Conservation (phyloP, 2,113 vertebrate genomes). For the Falcunculus frontatus region DNA sequence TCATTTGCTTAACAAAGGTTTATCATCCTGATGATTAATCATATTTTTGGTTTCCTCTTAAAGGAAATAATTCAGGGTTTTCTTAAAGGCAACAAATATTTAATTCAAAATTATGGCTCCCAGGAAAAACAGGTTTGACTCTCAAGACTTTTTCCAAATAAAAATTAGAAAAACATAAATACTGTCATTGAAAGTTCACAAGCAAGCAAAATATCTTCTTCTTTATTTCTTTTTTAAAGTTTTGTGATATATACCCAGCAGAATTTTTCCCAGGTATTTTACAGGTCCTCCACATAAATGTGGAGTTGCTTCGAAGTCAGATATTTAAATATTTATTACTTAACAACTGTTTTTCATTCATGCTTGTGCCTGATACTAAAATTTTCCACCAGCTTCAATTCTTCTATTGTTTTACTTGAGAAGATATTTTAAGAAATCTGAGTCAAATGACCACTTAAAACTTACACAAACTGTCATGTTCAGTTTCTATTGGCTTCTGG, state of each 20-base stretch:
- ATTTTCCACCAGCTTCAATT: background rate
- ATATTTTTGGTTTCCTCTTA: background rate
- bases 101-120: background rate
- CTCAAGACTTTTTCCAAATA: background rate
- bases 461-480: background rate
- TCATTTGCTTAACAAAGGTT: background rate
- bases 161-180: background rate
- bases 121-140: background rate
- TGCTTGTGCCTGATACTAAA: background rate
- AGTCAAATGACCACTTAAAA: background rate
- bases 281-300: background rate
- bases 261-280: background rate
- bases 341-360: background rate
- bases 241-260: background rate
- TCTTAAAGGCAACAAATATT: background rate
- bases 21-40: background rate
- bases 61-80: background rate
- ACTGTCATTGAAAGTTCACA: background rate
- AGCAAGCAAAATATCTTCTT: background rate
- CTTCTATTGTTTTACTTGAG: background rate
- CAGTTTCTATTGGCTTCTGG: background rate
- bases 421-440: background rate
- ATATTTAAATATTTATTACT: background rate
- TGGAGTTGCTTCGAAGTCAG: background rate
- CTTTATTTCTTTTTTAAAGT: background rate